These are phyloP conservation scores for Tiliacea aurago DNA, from an alignment of 2,888 invertebrate species.

Conservation along the genomic window DNA sequence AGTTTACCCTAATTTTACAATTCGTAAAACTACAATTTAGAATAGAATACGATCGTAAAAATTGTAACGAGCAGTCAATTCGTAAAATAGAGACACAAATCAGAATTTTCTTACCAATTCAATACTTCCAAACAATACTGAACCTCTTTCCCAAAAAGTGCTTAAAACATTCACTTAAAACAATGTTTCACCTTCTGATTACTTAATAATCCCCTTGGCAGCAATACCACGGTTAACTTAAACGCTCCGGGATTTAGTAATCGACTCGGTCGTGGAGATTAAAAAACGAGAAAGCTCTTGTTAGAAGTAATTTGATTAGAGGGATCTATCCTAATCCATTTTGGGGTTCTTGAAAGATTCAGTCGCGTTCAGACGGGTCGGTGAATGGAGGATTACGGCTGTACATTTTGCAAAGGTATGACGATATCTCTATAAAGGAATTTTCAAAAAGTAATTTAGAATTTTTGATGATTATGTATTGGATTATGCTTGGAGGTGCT, in stretches of 20 bases:
- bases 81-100: no score
- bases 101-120: neutral
- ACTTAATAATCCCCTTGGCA: constrained; percentile 31
- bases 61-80: no score
- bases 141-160: neutral
- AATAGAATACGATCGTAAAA: neutral
- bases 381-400: constrained; percentile 44
- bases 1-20: neutral
- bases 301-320: constrained; percentile 60
- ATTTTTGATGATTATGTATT: constrained; percentile 16
- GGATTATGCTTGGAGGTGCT: neutral
- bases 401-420: constrained; percentile 31
- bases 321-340: constrained; percentile 54
- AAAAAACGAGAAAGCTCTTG: constrained; percentile 59
- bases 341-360: constrained; percentile 49
- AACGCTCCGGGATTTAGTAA: constrained; percentile 43
- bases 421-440: constrained; percentile 15
- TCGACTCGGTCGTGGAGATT: constrained; percentile 51
- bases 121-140: neutral
- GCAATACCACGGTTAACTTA: constrained; percentile 33
- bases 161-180: neutral
- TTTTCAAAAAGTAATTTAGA: constrained; percentile 44
- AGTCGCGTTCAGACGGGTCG: constrained; percentile 24
- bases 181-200: constrained; percentile 24
- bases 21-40: no score